These are phyloP conservation scores for Pica pica DNA, from an alignment of 2,113 vertebrate genomes.

Conservation along the genomic window DNA sequence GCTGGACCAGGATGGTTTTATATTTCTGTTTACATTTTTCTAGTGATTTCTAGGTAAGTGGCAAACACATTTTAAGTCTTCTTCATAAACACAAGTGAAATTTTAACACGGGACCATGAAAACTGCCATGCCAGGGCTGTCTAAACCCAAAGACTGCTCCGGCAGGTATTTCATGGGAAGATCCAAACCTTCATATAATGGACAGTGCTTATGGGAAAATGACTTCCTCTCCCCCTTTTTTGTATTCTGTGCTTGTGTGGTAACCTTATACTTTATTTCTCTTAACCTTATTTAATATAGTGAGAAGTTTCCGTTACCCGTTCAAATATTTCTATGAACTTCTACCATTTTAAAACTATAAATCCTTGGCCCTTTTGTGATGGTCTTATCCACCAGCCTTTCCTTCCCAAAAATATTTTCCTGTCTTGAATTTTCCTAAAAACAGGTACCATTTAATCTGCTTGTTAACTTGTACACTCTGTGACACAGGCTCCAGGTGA, in stretches of 20 bases:
- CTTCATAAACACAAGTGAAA: background rate
- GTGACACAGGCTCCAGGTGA: background rate
- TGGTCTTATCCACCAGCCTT: background rate
- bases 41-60: background rate
- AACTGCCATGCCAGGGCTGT: background rate
- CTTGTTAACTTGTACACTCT: background rate
- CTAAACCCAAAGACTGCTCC: background rate
- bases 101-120: background rate
- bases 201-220: background rate
- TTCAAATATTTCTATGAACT: background rate
- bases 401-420: background rate
- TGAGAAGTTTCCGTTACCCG: background rate
- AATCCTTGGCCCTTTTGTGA: background rate
- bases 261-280: background rate
- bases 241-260: background rate
- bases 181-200: background rate
- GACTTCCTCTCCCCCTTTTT: background rate
- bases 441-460: fast-evolving
- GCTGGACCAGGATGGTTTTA: background rate
- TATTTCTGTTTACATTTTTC: background rate
- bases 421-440: background rate
- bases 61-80: background rate
- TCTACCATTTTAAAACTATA: background rate
- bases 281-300: background rate
- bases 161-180: background rate